Evolutionary conservation across 2,888 invertebrate genomes (phyloP), one percentile per base, ranked within the genome.

Genomic region (Chymomyza amoena): DNA sequence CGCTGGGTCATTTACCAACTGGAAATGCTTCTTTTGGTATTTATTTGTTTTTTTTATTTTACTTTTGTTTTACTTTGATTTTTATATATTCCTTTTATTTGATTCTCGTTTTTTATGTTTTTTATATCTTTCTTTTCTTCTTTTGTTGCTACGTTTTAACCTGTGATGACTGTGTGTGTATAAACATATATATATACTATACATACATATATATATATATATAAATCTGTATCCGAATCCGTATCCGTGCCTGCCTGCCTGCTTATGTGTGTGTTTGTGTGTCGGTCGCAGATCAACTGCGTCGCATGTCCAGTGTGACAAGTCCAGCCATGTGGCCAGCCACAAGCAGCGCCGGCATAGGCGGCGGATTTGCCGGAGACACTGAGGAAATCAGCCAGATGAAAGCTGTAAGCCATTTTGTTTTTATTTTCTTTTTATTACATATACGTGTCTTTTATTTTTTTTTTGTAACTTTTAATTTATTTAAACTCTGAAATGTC

Each of bases 381-480:
- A 87, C 88, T 73, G 90, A 92, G 84, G 92, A 92, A 84, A 86
- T 91, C 78, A 90, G 90, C 91, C 91, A 90, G 87, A 89, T 92
- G 74, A 91, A 90, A 91, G 89, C 91, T 89, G 92, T 92, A 92
- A 92, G 92, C 91, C 89, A 89, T 79, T 68, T 50, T 20, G 54
- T n/a, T n/a, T n/a, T n/a, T n/a, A n/a, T n/a, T n/a, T n/a, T n/a
- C n/a, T n/a, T n/a, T n/a, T n/a, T n/a, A n/a, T 56, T 25, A 25
- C 25, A 20, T 2, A 20, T 20, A 25, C 4, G 3, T 64, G 50
- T 64, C 5, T 28, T 6, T 59, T 18, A 39, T 59, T 10, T 39
- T 45, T 39, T 68, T 73, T 74, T 75, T 70, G n/a, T 64, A n/a
- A n/a, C 63, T 74, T 69, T 70, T 64, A 61, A 71, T 72, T 73